Percentiles rank a stretch among this genome's conserved stretches.
Conservation (phyloP, 53 echinoderm and acorn worm species). For the Mesocentrotus franciscanus region DNA sequence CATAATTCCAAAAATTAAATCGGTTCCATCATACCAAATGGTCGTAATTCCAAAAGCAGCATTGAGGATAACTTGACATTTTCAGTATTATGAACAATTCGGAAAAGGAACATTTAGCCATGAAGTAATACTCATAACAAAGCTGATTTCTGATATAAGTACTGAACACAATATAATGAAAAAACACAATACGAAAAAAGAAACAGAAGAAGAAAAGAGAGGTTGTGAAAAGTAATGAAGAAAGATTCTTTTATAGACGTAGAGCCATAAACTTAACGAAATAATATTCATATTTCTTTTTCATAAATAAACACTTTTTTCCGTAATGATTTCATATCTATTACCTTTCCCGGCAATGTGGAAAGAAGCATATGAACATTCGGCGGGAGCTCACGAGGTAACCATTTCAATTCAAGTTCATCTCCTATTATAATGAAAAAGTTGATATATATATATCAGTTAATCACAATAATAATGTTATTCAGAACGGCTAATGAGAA, state of each 20-base stretch:
- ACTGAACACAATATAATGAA: too few species aligned
- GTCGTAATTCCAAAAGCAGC: too few species aligned
- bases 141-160: too few species aligned
- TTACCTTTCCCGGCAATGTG: conserved; percentile 75
- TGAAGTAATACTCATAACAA: too few species aligned
- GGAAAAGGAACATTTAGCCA: too few species aligned
- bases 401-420: conserved; percentile 74
- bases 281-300: neutral
- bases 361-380: conserved; percentile 72
- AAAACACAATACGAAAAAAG: too few species aligned
- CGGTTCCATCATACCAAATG: too few species aligned
- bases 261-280: neutral
- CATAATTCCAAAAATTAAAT: too few species aligned
- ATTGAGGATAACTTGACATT: too few species aligned
- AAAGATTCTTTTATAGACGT: neutral
- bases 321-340: neutral
- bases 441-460: neutral
- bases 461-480: neutral
- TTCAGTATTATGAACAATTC: too few species aligned
- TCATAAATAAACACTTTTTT: neutral
- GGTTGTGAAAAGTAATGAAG: neutral
- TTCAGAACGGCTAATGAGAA: too few species aligned
- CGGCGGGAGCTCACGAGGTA: conserved; percentile 68
- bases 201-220: too few species aligned
- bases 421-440: conserved; percentile 56